Percentiles rank a stretch among this genome's conserved stretches.
Evolutionary conservation across 2,797 vertebrate species (phyloP).

Genomic region (Gymnoscopelus braueri): DNA sequence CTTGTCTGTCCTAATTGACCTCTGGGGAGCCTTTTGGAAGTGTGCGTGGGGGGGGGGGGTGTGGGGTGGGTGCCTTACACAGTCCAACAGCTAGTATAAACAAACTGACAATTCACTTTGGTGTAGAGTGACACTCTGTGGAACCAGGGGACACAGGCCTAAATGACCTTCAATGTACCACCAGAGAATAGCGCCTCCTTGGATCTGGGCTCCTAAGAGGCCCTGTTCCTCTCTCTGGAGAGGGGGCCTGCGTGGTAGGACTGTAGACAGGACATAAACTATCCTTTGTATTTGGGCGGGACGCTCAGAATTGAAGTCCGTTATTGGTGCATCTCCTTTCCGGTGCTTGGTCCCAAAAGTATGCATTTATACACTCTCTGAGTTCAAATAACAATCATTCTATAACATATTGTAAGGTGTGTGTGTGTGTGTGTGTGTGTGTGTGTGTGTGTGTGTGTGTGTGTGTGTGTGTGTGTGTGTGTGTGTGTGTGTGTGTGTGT

Average conservation of each 20-base stretch:
- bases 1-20: conserved; percentile 89
- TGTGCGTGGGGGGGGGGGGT: conserved; percentile 50
- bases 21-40: conserved; percentile 81
- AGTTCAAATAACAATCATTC: not conserved
- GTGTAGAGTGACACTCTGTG: conserved; percentile 81
- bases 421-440: conserved; percentile 18
- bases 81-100: conserved; percentile 86
- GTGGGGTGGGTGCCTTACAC: conserved; percentile 77
- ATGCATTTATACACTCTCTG: no score
- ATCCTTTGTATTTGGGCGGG: conserved; percentile 18
- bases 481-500: not conserved
- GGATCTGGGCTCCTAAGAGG: conserved; percentile 38
- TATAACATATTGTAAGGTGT: not conserved
- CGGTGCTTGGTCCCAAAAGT: not conserved
- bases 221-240: conserved; percentile 13
- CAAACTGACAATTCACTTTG: conserved; percentile 86
- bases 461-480: not conserved
- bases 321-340: not conserved
- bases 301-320: conserved; percentile 7
- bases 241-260: conserved; percentile 11
- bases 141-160: conserved; percentile 76
- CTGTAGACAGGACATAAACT: conserved; percentile 3
- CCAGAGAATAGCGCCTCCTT: conserved; percentile 65
- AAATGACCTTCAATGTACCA: conserved; percentile 82
- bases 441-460: conserved; percentile 30